Evolutionary conservation across 2,888 invertebrate genomes (phyloP).

Genomic region (Gonocerus acuteangulatus): DNA sequence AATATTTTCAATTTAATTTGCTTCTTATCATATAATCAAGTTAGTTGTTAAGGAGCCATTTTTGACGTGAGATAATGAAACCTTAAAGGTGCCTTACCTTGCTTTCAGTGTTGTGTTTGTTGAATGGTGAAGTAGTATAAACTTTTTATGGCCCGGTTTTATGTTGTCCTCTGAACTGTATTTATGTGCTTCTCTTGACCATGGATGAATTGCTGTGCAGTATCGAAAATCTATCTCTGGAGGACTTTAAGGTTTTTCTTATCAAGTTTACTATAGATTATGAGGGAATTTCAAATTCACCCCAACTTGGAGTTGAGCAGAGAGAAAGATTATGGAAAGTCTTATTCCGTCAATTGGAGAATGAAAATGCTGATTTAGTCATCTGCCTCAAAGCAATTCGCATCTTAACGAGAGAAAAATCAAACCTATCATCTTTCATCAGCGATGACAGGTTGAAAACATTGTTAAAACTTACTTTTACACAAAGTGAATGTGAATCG

Average conservation of each 20-base stretch:
- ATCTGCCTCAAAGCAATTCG: constrained; percentile 21
- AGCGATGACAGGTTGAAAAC: constrained; percentile 59
- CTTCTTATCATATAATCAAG: not conserved
- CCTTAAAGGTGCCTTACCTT: no score
- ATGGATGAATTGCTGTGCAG: constrained; percentile 5
- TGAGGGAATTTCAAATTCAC: not conserved
- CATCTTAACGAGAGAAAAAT: constrained; percentile 63
- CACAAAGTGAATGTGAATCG: constrained; percentile 40
- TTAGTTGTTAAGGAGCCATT: constrained; percentile 14
- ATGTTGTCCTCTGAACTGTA: not conserved
- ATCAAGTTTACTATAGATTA: constrained; percentile 6
- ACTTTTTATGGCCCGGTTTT: not conserved
- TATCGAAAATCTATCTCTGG: constrained; percentile 6
- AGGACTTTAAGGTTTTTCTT: not conserved
- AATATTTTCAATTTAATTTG: constrained; percentile 1
- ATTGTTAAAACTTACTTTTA: constrained; percentile 60
- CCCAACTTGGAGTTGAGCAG: not conserved
- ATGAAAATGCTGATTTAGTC: not conserved
- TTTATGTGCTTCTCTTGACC: not conserved
- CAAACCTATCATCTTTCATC: constrained; percentile 58
- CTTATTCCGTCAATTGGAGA: constrained; percentile 18
- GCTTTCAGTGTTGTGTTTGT: not conserved
- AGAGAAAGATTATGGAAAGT: constrained; percentile 25
- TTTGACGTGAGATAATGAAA: constrained; percentile 5
- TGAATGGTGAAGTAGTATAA: not conserved